phyloP scores from a whole-genome alignment of 2,797 vertebrate genomes.

The Gadopsis bispinosus region DNA sequence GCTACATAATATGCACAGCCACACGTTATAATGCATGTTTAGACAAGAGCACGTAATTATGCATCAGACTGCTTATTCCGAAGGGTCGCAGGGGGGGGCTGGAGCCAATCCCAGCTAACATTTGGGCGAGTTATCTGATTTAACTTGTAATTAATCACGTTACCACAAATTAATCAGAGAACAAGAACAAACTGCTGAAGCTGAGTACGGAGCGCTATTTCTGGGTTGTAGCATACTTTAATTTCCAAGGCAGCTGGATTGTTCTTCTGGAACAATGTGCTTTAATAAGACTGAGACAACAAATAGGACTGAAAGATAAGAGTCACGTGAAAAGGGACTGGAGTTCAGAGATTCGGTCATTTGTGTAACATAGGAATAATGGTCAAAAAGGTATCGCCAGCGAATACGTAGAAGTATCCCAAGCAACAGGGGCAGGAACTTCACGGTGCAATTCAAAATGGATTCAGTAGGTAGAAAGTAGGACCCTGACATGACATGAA shows the following conservation, averaged over 20 bases:
- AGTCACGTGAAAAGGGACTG: background rate
- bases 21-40: background rate
- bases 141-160: slow-evolving; percentile 48
- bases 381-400: background rate
- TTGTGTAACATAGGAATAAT: background rate
- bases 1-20: background rate
- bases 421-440: background rate
- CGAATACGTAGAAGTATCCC: background rate
- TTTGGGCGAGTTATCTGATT: too few relatives aligned
- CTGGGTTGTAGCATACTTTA: background rate
- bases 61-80: too few relatives aligned
- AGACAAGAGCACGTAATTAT: background rate
- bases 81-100: too few relatives aligned
- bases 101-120: too few relatives aligned
- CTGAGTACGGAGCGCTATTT: background rate
- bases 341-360: background rate
- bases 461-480: too few relatives aligned
- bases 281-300: background rate
- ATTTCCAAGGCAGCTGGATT: background rate
- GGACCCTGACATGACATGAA: too few relatives aligned
- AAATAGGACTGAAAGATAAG: background rate
- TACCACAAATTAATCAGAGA: slow-evolving; percentile 41
- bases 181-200: background rate
- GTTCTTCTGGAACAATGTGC: background rate
- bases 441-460: too few relatives aligned